Conservation (phyloP, 2,888 invertebrate genomes). For the Chrysolina americana region DNA sequence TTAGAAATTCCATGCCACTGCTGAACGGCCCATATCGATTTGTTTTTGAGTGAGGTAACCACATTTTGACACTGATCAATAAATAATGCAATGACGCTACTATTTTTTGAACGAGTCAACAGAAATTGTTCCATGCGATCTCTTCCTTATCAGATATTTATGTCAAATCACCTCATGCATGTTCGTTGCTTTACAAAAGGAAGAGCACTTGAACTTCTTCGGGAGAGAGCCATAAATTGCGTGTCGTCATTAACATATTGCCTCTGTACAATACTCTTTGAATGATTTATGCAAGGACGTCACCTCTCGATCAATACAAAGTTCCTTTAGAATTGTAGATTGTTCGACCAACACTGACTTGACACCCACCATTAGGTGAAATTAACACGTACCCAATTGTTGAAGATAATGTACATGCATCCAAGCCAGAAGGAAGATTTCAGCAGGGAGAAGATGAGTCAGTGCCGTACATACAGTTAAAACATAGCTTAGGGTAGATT, state of each 20-base stretch:
- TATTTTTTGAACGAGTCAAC: too few species aligned
- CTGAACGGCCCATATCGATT: too few species aligned
- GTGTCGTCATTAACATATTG: conserved; percentile 35
- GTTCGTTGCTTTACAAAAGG: conserved; percentile 30
- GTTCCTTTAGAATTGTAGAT: conserved; percentile 12
- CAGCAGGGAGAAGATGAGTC: neutral
- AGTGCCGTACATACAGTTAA: neutral
- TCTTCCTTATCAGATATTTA: neutral
- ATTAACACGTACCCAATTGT: neutral
- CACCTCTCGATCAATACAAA: conserved; percentile 28
- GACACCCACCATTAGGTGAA: conserved; percentile 18
- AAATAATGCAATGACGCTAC: too few species aligned
- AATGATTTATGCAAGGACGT: conserved; percentile 33
- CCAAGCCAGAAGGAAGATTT: neutral
- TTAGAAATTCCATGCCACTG: too few species aligned
- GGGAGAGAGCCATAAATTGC: conserved; percentile 34
- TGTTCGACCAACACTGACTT: neutral
- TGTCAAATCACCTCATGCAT: conserved; percentile 2
- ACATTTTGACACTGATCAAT: too few species aligned
- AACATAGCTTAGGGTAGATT: too few species aligned
- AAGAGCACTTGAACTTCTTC: conserved; percentile 34
- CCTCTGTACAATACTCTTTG: conserved; percentile 30
- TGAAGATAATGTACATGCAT: neutral
- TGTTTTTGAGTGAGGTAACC: too few species aligned
- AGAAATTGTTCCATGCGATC: too few species aligned